Evolutionary conservation across 2,113 vertebrate species (phyloP).

Genomic region (Grallaria varia): DNA sequence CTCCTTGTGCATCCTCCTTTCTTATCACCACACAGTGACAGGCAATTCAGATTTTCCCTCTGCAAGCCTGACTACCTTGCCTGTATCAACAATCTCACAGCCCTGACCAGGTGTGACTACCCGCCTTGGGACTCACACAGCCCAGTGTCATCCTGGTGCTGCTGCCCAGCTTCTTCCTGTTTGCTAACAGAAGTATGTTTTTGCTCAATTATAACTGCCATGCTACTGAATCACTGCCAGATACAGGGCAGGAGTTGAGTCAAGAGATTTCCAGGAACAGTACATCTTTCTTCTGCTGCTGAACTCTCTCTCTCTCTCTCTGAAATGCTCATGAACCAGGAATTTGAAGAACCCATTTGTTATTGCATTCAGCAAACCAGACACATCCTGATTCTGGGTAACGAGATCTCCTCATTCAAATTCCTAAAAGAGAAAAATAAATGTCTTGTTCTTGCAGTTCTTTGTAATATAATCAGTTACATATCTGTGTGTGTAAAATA

Average conservation of each 20-base stretch:
- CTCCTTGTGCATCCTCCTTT: neutral
- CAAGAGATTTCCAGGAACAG: conserved; percentile 6
- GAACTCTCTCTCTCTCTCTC: neutral
- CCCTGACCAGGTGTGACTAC: neutral
- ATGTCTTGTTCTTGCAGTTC: neutral
- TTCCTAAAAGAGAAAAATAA: neutral
- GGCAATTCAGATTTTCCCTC: neutral
- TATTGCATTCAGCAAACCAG: neutral
- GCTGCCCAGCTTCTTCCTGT: neutral
- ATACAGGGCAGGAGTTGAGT: neutral
- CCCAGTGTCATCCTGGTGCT: neutral
- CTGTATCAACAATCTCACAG: neutral
- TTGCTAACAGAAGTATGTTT: neutral
- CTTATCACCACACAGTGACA: neutral
- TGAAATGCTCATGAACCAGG: neutral
- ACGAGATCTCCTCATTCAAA: neutral
- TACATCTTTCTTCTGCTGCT: neutral
- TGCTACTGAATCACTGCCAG: neutral
- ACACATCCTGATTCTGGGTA: neutral
- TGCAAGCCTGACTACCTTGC: neutral
- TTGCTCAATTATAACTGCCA: neutral
- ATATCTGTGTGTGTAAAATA: neutral
- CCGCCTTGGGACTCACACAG: neutral
- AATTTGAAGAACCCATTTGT: neutral
- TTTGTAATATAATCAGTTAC: neutral